A percentile compares a stretch with the other conserved stretches of the same genome.
phyloP scores from a whole-genome alignment of 1,140 invertebrate genomes.

The Leptoteleia sp. region DNA sequence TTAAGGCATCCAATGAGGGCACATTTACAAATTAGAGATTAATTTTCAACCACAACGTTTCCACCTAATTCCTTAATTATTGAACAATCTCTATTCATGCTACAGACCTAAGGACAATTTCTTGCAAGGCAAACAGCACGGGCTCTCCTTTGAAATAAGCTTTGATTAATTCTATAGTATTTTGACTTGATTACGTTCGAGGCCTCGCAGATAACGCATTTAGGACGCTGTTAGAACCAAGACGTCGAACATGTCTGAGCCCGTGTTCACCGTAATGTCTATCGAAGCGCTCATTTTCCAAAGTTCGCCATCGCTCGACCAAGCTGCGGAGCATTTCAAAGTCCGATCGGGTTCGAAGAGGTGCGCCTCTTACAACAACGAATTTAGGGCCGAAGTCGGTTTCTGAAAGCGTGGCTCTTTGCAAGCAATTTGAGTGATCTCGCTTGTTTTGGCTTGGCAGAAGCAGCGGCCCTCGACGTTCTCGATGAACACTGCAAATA shows the following conservation, averaged over 20 bases:
- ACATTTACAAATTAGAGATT: too few relatives aligned
- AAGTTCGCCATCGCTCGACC: constrained; percentile 86
- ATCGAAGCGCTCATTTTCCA: constrained; percentile 74
- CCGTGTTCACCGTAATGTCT: constrained; percentile 26
- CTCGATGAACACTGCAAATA: constrained; percentile 66
- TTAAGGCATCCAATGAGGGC: too few relatives aligned
- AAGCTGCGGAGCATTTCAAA: constrained; percentile 84
- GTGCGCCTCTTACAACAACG: constrained; percentile 63
- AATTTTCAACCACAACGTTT: too few relatives aligned
- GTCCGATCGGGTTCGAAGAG: constrained; percentile 80
- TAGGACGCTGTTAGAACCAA: constrained; percentile 14
- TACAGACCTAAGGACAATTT: constrained; percentile 6
- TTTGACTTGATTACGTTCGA: constrained; percentile 49
- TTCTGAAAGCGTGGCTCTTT: constrained; percentile 15
- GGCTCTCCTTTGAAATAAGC: constrained; percentile 26
- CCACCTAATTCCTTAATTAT: too few relatives aligned
- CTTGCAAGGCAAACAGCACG: constrained; percentile 12
- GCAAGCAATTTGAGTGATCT: constrained; percentile 18
- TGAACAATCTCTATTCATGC: not conserved
- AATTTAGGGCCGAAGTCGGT: constrained; percentile 51
- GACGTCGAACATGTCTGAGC: constrained; percentile 23
- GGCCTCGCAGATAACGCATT: constrained; percentile 34
- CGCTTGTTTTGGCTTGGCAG: constrained; percentile 19
- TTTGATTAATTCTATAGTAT: constrained; percentile 44
- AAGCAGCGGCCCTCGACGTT: constrained; percentile 2